A percentile compares a stretch with the other conserved stretches of the same genome.
These are phyloP conservation scores for Agrilus planipennis DNA, from an alignment of 1,140 invertebrate species.

Conservation along the genomic window DNA sequence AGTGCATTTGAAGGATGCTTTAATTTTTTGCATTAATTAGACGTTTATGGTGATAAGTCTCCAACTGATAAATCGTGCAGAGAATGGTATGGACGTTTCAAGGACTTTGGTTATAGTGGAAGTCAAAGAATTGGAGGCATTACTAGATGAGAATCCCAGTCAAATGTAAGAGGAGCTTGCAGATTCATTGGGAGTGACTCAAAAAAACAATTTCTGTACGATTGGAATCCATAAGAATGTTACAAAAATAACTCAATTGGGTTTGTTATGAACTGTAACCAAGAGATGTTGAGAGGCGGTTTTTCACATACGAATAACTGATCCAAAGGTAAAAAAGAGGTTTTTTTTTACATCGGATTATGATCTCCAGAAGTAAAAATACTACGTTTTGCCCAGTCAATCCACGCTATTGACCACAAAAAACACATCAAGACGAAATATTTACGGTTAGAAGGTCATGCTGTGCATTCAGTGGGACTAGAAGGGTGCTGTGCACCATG, in stretches of 20 bases:
- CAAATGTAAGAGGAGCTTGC: constrained; percentile 5
- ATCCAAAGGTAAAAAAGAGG: too few species aligned
- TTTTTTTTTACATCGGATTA: too few species aligned
- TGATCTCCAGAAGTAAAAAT: too few species aligned
- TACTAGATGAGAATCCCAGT: constrained; percentile 1
- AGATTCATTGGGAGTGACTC: constrained; percentile 6
- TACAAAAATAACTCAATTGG: constrained; percentile 24
- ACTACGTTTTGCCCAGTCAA: too few species aligned
- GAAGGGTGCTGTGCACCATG: too few species aligned
- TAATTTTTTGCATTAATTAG: too few species aligned
- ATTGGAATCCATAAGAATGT: constrained; percentile 16
- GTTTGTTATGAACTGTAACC: constrained; percentile 21
- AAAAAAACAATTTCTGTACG: neutral
- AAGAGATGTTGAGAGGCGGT: constrained; percentile 16
- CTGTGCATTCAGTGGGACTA: too few species aligned
- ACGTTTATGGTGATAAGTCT: neutral
- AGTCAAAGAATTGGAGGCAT: neutral
- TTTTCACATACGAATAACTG: too few species aligned
- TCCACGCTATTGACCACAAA: too few species aligned
- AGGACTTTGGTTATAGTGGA: constrained; percentile 3
- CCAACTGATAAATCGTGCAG: neutral
- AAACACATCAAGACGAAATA: too few species aligned
- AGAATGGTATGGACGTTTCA: constrained; percentile 5
- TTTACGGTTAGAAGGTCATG: too few species aligned
- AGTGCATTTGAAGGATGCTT: too few species aligned